Percentiles rank a stretch among this genome's conserved stretches.
Evolutionary conservation across 1,140 invertebrate species (phyloP).

Genomic region (Gryon sp.): DNA sequence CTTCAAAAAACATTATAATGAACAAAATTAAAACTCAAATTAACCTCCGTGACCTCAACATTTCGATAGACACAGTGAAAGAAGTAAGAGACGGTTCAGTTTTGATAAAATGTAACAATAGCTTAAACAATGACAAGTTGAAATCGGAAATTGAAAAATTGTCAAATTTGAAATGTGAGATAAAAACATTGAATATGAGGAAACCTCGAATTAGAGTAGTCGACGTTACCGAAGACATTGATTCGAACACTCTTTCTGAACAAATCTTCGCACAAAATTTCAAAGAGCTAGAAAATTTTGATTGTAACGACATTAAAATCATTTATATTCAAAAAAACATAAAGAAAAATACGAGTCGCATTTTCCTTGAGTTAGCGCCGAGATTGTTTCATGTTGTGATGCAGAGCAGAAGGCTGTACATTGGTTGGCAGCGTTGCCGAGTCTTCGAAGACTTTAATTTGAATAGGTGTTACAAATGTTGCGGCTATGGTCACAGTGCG

Average conservation of each 20-base stretch:
- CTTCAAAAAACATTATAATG: not conserved
- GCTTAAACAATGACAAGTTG: not conserved
- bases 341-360: not conserved
- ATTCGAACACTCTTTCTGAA: not conserved
- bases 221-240: not conserved
- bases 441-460: conserved; percentile 8
- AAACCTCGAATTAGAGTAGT: not conserved
- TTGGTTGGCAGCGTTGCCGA: conserved; percentile 1
- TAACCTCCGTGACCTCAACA: not conserved
- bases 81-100: not conserved
- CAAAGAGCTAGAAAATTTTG: not conserved
- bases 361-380: not conserved
- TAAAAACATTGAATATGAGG: not conserved
- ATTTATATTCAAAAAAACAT: not conserved
- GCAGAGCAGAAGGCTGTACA: not conserved
- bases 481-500: not conserved
- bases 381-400: not conserved
- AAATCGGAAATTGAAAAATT: not conserved
- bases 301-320: not conserved
- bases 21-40: conserved; percentile 3
- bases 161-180: not conserved
- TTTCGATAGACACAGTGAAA: not conserved
- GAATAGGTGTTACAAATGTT: conserved; percentile 5
- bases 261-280: not conserved
- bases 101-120: not conserved